Percentiles rank a stretch among this genome's conserved stretches.
Conservation (phyloP, 2,113 vertebrate species). For the Thymallus thymallus region DNA sequence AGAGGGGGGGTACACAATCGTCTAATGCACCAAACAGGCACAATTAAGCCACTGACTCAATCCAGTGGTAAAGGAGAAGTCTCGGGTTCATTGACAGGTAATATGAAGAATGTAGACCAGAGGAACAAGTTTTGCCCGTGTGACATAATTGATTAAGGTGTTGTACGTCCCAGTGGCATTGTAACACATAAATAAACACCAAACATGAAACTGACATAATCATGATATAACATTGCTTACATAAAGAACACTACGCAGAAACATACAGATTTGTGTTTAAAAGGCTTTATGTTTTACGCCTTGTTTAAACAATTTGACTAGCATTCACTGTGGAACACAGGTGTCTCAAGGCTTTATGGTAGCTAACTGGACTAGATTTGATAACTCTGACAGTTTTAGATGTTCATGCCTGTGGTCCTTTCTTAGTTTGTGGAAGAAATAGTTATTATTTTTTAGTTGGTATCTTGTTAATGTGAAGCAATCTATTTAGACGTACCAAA, state of each 20-base stretch:
- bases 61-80: background rate
- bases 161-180: background rate
- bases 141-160: background rate
- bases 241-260: background rate
- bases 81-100: background rate
- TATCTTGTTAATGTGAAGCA: background rate
- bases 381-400: background rate
- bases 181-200: background rate
- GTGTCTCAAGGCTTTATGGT: too few relatives aligned
- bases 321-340: background rate
- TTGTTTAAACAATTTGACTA: background rate
- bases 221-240: background rate
- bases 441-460: background rate
- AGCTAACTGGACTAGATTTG: background rate
- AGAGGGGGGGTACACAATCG: background rate
- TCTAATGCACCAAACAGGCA: background rate
- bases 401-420: background rate
- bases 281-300: background rate
- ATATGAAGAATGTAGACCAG: background rate
- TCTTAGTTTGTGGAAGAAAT: background rate
- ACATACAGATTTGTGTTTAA: background rate
- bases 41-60: background rate
- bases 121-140: background rate
- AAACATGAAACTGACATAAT: background rate
- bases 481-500: background rate